Evolutionary conservation across 2,888 invertebrate species (phyloP).

Genomic region (Altica lythri): DNA sequence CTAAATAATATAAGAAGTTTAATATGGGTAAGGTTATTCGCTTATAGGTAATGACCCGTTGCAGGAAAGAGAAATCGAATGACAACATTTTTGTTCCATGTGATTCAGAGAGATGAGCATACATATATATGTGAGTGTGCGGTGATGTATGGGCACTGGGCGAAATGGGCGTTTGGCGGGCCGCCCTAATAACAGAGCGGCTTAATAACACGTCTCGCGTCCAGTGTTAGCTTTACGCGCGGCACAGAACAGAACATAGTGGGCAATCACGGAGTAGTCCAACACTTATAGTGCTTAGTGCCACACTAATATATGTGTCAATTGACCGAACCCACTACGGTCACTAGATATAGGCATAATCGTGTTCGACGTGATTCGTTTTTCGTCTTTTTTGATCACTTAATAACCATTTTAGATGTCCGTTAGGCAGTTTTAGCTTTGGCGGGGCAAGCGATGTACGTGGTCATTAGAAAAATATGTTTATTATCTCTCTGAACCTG

Average conservation of each 20-base stretch:
- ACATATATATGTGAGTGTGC: constrained; percentile 45
- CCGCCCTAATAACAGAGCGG: constrained; percentile 58
- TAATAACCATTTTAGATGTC: constrained; percentile 33
- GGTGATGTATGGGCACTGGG: constrained; percentile 57
- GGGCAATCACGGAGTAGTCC: constrained; percentile 30
- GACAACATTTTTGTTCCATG: constrained; percentile 8
- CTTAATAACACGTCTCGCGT: constrained; percentile 53
- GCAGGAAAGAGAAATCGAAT: constrained; percentile 16
- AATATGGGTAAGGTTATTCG: background rate
- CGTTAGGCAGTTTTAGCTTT: constrained; percentile 25
- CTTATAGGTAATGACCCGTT: constrained; percentile 4
- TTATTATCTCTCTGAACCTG: constrained; percentile 27
- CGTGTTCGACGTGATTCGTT: constrained; percentile 32
- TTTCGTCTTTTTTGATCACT: constrained; percentile 34
- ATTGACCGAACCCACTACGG: constrained; percentile 44
- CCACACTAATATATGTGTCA: constrained; percentile 53
- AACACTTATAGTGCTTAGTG: constrained; percentile 30
- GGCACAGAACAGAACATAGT: constrained; percentile 21
- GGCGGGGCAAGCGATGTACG: constrained; percentile 14
- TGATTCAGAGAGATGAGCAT: constrained; percentile 20
- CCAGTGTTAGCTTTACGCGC: constrained; percentile 50
- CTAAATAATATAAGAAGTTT: too few species aligned
- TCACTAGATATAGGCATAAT: constrained; percentile 31
- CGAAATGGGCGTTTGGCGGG: constrained; percentile 48
- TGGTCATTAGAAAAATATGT: constrained; percentile 31